These are phyloP conservation scores for Proisotoma minuta DNA, from an alignment of 2,888 invertebrate genomes.

Conservation along the genomic window DNA sequence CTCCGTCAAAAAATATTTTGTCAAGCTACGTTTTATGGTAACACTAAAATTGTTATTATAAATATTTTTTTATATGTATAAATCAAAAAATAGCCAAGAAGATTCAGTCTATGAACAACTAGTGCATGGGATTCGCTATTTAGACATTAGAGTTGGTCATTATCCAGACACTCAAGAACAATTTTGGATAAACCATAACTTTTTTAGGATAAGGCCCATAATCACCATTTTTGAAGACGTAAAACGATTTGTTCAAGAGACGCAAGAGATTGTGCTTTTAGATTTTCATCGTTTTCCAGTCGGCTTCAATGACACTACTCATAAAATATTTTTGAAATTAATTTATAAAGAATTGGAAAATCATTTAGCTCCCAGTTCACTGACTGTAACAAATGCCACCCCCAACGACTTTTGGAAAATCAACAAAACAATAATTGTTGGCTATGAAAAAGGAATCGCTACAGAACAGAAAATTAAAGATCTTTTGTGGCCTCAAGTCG, in stretches of 20 bases:
- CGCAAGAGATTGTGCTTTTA: slow-evolving; percentile 67
- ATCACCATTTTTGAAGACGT: slow-evolving; percentile 55
- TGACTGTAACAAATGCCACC: slow-evolving; percentile 18
- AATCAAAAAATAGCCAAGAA: slow-evolving; percentile 60
- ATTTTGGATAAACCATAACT: slow-evolving; percentile 69
- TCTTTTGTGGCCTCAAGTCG: slow-evolving; percentile 22
- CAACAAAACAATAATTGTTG: slow-evolving; percentile 16
- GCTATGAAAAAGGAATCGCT: slow-evolving; percentile 27
- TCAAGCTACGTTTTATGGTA: not conserved
- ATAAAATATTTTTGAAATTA: slow-evolving; percentile 50
- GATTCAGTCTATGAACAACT: slow-evolving; percentile 75
- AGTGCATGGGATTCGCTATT: slow-evolving; percentile 73
- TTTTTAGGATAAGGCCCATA: slow-evolving; percentile 64
- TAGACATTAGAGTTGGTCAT: slow-evolving; percentile 73
- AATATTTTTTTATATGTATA: not conserved
- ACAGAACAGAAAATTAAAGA: slow-evolving; percentile 5
- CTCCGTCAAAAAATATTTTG: not conserved
- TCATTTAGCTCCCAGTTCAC: slow-evolving; percentile 15
- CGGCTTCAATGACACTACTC: slow-evolving; percentile 56
- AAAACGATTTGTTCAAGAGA: slow-evolving; percentile 56
- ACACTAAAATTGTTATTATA: not conserved
- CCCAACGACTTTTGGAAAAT: slow-evolving; percentile 25
- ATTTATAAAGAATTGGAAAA: slow-evolving; percentile 48
- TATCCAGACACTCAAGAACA: slow-evolving; percentile 51
- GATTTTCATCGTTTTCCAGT: slow-evolving; percentile 77